Evolutionary conservation across 2,888 invertebrate species (phyloP).

Genomic region (Volucella inanis): DNA sequence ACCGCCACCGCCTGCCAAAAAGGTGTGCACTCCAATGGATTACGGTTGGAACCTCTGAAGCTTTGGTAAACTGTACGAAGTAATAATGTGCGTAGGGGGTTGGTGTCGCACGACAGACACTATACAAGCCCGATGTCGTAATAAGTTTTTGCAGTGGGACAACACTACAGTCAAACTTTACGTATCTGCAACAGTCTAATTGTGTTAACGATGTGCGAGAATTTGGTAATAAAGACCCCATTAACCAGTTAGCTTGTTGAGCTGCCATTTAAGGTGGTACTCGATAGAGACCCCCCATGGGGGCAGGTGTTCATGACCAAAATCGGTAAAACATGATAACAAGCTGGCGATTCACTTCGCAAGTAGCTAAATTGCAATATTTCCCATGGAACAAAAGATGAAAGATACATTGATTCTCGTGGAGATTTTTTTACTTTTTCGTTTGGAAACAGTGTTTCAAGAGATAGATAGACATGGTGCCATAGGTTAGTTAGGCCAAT

Average conservation of each 20-base stretch:
- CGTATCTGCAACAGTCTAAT: constrained; percentile 52
- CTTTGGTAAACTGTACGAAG: constrained; percentile 21
- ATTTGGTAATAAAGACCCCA: constrained; percentile 71
- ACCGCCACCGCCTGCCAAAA: constrained; percentile 22
- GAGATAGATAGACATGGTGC: no score
- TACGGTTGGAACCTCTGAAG: constrained; percentile 39
- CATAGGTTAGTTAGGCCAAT: no score
- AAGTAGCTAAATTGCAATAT: constrained; percentile 57
- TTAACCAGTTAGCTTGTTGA: constrained; percentile 65
- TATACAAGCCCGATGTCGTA: constrained; percentile 36
- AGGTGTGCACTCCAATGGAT: constrained; percentile 29
- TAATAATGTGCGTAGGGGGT: constrained; percentile 64
- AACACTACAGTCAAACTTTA: constrained; percentile 24
- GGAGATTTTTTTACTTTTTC: no score
- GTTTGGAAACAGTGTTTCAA: no score
- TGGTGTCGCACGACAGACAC: constrained; percentile 66
- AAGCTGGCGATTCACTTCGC: constrained; percentile 35
- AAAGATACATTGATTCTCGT: constrained; percentile 22
- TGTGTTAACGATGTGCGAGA: constrained; percentile 74
- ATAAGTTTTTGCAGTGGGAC: constrained; percentile 40
- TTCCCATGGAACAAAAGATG: constrained; percentile 67
- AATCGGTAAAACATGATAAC: constrained; percentile 39
- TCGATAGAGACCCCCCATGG: constrained; percentile 53
- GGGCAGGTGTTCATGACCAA: constrained; percentile 54
- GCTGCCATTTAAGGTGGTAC: constrained; percentile 60